A percentile compares a stretch with the other conserved stretches of the same genome.
These are phyloP conservation scores for Laticauda laticaudata DNA, from an alignment of 2,113 vertebrate genomes.

Conservation along the genomic window DNA sequence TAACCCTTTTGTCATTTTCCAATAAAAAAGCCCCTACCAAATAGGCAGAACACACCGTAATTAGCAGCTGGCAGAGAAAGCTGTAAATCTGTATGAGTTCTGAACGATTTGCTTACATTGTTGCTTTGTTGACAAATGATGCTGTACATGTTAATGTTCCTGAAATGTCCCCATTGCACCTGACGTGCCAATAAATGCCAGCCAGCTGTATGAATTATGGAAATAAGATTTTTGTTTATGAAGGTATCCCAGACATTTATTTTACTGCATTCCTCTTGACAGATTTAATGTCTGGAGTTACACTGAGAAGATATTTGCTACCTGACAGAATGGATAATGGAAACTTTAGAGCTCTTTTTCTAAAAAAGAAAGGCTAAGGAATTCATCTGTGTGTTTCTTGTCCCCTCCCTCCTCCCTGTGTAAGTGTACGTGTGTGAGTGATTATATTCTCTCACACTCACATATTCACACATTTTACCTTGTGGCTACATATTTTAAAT, in stretches of 20 bases:
- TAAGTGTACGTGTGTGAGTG: slow-evolving; percentile 10
- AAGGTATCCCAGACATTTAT: slow-evolving; percentile 87
- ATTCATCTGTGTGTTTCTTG: not conserved
- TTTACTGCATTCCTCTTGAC: slow-evolving; percentile 84
- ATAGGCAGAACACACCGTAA: slow-evolving; percentile 86
- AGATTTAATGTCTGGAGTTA: slow-evolving; percentile 85
- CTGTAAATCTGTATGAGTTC: slow-evolving; percentile 88
- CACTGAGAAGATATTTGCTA: slow-evolving; percentile 85
- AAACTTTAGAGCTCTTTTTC: slow-evolving; percentile 73
- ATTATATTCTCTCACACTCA: slow-evolving; percentile 26
- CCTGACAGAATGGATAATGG: slow-evolving; percentile 84
- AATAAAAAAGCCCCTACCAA: slow-evolving; percentile 85
- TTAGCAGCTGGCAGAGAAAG: slow-evolving; percentile 87
- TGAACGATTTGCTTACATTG: slow-evolving; percentile 89
- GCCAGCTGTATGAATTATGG: slow-evolving; percentile 90
- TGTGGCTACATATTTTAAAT: slow-evolving; percentile 61
- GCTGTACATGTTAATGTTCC: slow-evolving; percentile 90
- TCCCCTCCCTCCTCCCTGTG: not conserved
- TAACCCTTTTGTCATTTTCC: slow-evolving; percentile 85
- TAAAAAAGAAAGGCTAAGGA: slow-evolving; percentile 69
- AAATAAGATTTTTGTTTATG: slow-evolving; percentile 94
- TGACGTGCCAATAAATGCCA: slow-evolving; percentile 88
- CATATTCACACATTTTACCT: slow-evolving; percentile 61
- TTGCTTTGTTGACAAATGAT: slow-evolving; percentile 89
- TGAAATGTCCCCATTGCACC: slow-evolving; percentile 87